Base-by-base conservation (phyloP, 2,888 invertebrate species). In the Ophraella communa region DNA sequence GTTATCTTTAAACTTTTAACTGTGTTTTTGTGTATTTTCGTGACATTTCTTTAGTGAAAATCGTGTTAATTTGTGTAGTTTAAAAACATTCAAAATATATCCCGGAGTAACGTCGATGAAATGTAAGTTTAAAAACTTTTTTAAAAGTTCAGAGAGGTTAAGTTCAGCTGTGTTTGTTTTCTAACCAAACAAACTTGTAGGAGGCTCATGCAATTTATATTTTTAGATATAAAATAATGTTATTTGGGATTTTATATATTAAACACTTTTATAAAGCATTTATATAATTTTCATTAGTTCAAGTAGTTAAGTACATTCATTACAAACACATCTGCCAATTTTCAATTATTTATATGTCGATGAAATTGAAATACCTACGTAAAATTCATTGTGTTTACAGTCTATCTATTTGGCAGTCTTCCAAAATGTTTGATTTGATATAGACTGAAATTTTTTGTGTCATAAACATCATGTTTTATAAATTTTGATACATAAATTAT, bases 1-100 rank as follows among this genome's bases (percentile, higher is more conserved):
- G 70, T 78, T 78, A 44, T 77, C 74, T 75, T 73, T 78, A 73
- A 74, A 74, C 71, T 73, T 75, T 68, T 71, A 72, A 71, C 73
- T 70, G 74, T 66, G 75, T 73, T 75, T 73, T 73, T 70, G 62
- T 60, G 51, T 27, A 39, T 24, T 62, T 59, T 66, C 62, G 61
- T 62, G 67, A 61, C 62, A 47, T 52, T 54, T 60, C 17, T 52
- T 33, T n/a, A 39, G 67, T 70, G 67, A 64, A 66, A 53, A 64
- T 59, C 52, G 64, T 65, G 62, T 10, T 42, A 44, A 62, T 18
- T 24, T 42, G 65, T 65, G 62, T 30, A 35, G 53, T 21, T 42
- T 20, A 18, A 4, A 30, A 5, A 21, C 44, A 30, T 10, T 35
- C 17, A 21, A 27, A 11, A 24, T 30, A 60, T 30, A 52, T 23